Conservation (phyloP, 2,888 invertebrate genomes). For the Acleris literana region DNA sequence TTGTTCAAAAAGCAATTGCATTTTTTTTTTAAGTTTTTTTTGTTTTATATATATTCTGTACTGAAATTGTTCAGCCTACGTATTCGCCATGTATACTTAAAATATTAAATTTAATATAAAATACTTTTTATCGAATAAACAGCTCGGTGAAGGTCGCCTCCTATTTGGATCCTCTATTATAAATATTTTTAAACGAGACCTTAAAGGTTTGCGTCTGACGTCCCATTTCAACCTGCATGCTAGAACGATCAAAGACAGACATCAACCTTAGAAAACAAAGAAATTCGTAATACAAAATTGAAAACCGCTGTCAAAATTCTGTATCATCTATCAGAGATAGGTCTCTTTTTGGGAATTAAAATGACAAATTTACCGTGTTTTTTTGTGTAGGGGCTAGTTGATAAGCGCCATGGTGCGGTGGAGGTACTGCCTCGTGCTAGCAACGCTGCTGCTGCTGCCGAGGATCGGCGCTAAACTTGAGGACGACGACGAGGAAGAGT, state of each 20-base stretch:
- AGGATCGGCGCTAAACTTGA: constrained; percentile 43
- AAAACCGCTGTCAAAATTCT: constrained; percentile 61
- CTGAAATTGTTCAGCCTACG: no score
- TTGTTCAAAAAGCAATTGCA: no score
- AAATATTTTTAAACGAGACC: neutral
- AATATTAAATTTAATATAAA: no score
- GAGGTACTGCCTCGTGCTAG: constrained; percentile 65
- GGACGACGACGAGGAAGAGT: constrained; percentile 36
- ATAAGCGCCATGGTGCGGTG: constrained; percentile 68
- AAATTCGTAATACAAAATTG: constrained; percentile 71
- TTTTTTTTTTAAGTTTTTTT: no score
- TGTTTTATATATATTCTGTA: no score
- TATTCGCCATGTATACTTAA: no score
- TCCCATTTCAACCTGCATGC: constrained; percentile 19
- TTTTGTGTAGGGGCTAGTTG: constrained; percentile 41
- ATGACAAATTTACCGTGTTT: constrained; percentile 72
- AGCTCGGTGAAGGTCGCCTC: no score
- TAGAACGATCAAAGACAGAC: constrained; percentile 21
- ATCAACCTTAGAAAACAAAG: constrained; percentile 53
- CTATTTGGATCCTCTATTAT: no score
- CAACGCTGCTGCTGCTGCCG: constrained; percentile 62
- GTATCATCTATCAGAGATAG: constrained; percentile 41
- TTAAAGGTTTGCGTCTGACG: constrained; percentile 1
- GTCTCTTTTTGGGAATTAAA: constrained; percentile 59
- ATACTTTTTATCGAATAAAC: no score